A percentile compares a stretch with the other conserved stretches of the same genome.
Conservation (phyloP, 2,113 vertebrate species). For the Macquaria ambigua region DNA sequence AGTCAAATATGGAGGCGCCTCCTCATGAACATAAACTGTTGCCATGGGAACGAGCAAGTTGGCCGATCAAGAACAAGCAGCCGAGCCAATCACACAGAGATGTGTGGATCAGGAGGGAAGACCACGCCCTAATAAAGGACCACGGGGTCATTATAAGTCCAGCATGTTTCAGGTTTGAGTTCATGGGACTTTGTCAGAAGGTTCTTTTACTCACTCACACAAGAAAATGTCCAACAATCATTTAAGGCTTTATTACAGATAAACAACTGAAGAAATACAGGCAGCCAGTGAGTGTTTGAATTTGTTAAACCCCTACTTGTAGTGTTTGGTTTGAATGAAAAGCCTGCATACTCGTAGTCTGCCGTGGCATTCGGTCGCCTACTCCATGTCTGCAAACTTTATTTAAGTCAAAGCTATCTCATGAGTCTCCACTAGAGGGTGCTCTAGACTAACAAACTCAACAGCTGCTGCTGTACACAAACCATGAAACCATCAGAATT, state of each 20-base stretch:
- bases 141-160: neutral
- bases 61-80: conserved; percentile 9
- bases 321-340: neutral
- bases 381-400: neutral
- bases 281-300: conserved; percentile 3
- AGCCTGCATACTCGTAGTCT: neutral
- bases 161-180: neutral
- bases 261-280: neutral
- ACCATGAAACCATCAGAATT: neutral
- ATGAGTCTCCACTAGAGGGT: conserved; percentile 67
- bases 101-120: conserved; percentile 1
- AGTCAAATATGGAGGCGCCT: conserved; percentile 71
- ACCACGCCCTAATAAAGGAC: conserved; percentile 10
- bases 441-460: conserved; percentile 35
- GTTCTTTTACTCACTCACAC: neutral
- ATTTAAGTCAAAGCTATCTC: conserved; percentile 3
- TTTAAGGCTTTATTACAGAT: conserved; percentile 7
- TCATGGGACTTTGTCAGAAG: neutral
- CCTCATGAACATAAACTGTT: conserved; percentile 41
- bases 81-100: conserved; percentile 33
- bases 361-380: rapidly evolving
- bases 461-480: conserved; percentile 3
- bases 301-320: neutral
- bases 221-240: neutral
- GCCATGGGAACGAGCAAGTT: conserved; percentile 26